Evolutionary conservation across 2,888 invertebrate species (phyloP).

Genomic region (Lasius platythorax): DNA sequence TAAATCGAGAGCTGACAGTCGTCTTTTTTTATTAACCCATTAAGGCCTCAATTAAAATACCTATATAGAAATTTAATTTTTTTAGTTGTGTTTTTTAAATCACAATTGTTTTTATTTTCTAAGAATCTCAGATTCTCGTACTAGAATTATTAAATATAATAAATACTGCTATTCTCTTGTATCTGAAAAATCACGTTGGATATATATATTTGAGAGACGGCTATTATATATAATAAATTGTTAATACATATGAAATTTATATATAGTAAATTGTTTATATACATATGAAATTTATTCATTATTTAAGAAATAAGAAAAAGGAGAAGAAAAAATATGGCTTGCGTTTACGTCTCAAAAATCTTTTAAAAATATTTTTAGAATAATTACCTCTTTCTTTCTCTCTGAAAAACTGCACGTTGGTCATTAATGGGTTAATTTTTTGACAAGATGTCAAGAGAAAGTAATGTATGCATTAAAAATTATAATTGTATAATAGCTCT

Average conservation of each 20-base stretch:
- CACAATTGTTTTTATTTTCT: background rate
- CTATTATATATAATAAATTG: too few relatives aligned
- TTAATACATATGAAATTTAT: too few relatives aligned
- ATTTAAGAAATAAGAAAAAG: background rate
- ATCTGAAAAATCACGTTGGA: background rate
- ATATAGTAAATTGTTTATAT: background rate
- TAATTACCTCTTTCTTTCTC: background rate
- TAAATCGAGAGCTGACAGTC: conserved; percentile 29
- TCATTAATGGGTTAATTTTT: background rate
- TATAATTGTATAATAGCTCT: background rate
- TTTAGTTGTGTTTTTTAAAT: background rate
- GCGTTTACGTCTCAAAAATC: background rate
- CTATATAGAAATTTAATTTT: background rate
- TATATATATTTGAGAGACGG: background rate
- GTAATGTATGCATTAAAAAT: too few relatives aligned
- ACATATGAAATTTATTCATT: background rate
- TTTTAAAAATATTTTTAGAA: background rate
- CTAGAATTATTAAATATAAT: background rate
- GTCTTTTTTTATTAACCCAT: conserved; percentile 6
- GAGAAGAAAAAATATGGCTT: background rate
- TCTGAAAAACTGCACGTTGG: background rate
- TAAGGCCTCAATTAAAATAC: conserved; percentile 4
- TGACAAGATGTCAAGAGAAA: background rate
- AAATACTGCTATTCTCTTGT: background rate
- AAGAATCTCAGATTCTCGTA: background rate